Evolutionary conservation across 2,797 vertebrate species (phyloP).

Genomic region (Gorsachius magnificus): DNA sequence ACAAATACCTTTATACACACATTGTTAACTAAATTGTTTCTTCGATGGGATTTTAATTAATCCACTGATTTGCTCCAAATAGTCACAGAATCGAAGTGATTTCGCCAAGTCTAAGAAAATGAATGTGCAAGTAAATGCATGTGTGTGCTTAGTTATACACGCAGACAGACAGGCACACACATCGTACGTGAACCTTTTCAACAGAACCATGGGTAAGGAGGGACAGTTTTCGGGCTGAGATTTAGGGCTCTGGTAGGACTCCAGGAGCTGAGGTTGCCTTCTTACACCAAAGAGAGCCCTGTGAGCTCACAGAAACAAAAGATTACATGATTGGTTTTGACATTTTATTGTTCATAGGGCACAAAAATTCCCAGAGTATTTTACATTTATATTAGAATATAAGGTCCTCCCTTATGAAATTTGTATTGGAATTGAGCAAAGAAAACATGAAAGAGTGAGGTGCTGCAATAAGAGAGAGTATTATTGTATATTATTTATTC

Average conservation of each 20-base stretch:
- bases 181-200: background rate
- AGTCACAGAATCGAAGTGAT: background rate
- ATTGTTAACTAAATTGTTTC: background rate
- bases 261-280: background rate
- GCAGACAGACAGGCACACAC: rapidly evolving
- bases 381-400: background rate
- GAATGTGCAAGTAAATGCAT: background rate
- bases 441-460: background rate
- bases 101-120: background rate
- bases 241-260: background rate
- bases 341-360: background rate
- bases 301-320: background rate
- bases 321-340: background rate
- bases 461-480: background rate
- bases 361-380: background rate
- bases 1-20: background rate
- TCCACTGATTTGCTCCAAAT: background rate
- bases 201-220: background rate
- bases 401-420: background rate
- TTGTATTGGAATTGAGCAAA: background rate
- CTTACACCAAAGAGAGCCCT: background rate
- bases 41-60: background rate
- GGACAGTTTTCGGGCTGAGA: too few species aligned
- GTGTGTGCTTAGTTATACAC: background rate
- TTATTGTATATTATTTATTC: background rate